phyloP scores from a whole-genome alignment of 2,888 invertebrate species.

The Nymphalis polychloros region DNA sequence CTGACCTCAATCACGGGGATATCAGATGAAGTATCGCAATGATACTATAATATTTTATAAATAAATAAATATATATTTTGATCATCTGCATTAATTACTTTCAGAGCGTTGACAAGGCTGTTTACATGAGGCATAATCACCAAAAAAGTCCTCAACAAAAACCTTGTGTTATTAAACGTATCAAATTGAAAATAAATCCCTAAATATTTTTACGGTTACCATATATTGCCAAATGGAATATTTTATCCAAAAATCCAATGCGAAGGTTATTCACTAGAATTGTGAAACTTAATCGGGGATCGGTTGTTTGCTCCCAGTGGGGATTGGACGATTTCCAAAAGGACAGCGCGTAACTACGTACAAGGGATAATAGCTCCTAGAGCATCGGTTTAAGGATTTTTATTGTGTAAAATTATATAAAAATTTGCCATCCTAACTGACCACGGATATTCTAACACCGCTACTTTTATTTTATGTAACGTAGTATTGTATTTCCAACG shows the following conservation, averaged over 20 bases:
- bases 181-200: conserved; percentile 21
- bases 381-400: neutral
- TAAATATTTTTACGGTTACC: conserved; percentile 18
- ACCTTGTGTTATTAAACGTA: conserved; percentile 12
- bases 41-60: no score
- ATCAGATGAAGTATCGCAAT: no score
- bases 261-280: conserved; percentile 35
- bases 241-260: conserved; percentile 36
- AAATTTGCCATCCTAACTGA: conserved; percentile 18
- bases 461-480: conserved; percentile 38
- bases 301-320: conserved; percentile 28
- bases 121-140: neutral
- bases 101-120: no score
- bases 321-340: conserved; percentile 35
- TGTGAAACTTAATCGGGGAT: conserved; percentile 37
- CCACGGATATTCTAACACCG: conserved; percentile 29
- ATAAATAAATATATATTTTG: no score
- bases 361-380: conserved; percentile 23
- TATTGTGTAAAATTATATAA: conserved; percentile 16
- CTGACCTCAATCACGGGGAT: no score
- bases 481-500: conserved; percentile 31
- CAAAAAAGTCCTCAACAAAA: neutral
- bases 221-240: conserved; percentile 31
- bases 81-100: neutral
- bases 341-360: conserved; percentile 4